Base-by-base conservation (phyloP, 2,113 vertebrate species). In the Sturnus vulgaris region DNA sequence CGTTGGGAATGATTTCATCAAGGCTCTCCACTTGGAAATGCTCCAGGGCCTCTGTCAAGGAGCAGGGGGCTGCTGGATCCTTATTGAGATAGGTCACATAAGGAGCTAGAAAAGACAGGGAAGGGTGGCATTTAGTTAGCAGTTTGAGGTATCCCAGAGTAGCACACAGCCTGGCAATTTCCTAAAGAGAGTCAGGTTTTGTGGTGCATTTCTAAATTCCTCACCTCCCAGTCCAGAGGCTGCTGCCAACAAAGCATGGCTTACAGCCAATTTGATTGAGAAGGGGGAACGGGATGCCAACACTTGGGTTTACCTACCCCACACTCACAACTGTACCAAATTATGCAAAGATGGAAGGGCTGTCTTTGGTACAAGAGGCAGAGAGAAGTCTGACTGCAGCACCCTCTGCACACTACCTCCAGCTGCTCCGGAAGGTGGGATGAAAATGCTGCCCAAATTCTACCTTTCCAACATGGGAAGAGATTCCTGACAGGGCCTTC, bases 1-100 rank as follows among this genome's bases (percentile, higher is more conserved):
- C 99, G 40, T 98, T 98, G 40, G 99, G 97, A 21, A 99, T 98
- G 47, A 99, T 98, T 90, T 98, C 97, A 83, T 98, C 98, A 4
- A 99, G 97, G 86, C 99, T 97, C 11, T 99, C 99, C 39, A 99
- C 99, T 96, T 99, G 99, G 94, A 99, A 98, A 85, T 99, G 99
- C 37, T 99, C 99, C 94, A 99, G 98, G 28, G 99, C 99, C 72
- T 99, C 99, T 1, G 99, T 99, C 97, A 99, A 97, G 28, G 99
- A 99, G 92, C 99, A 99, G 1, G 99, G 99, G 5, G 98, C 97
- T 10, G 98, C 97, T 1, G 98, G 98, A 59, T 99, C 99, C 96
- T 99, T 99, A 80, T 94, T 99, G 82, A 99, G 98, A 96, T 99
- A 99, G 52, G 98, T 99, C 92, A 99, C 98, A 12, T 99, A 99